Base-by-base conservation (phyloP, 2,888 invertebrate species). In the Parnassius glacialis region DNA sequence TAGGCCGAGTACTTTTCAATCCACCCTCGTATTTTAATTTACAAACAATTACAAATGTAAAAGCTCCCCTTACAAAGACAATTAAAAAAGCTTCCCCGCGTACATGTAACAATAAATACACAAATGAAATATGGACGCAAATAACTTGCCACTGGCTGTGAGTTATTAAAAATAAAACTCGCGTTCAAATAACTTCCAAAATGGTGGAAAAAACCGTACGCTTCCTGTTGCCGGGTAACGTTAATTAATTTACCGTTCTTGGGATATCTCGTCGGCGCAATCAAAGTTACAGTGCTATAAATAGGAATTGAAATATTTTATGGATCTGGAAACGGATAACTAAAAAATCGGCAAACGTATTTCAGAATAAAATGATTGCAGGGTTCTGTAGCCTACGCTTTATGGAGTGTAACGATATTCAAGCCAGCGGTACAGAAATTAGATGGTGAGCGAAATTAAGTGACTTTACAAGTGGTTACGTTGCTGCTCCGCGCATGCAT, bases 211-310 rank as follows among this genome's bases (percentile, higher is more conserved):
- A 47, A 48, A 61, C 7, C 47, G 59, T 55, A 55, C 25, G 10
- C 41, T 61, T 34, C 25, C 59, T 44, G 47, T 43, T 43, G 50
- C 57, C 34, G 42, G 50, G 53, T 42, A 44, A 57, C 20, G 42
- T 50, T 61, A 54, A 64, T 64, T 64, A 57, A 55, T 48, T 20
- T 47, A 44, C 25, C 43, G 54, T 54, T 50, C 54, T 50, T 53
- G 50, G 43, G 25, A 60, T 52, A 51, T 57, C 57, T 53, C 42
- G 52, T 34, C 44, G 45, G 34, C 43, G 51, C 54, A 43, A 64
- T 54, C 61, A 61, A 51, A 52, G 56, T n/a, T 1, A n/a, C 42
- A 16, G 16, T 52, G 42, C 13, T 34, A 55, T 43, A 54, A 43
- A 55, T 55, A 64, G 54, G 12, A 61, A 55, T 64, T 51, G 34